Evolutionary conservation across 2,797 vertebrate genomes (phyloP).

Genomic region (Chelonia mydas): DNA sequence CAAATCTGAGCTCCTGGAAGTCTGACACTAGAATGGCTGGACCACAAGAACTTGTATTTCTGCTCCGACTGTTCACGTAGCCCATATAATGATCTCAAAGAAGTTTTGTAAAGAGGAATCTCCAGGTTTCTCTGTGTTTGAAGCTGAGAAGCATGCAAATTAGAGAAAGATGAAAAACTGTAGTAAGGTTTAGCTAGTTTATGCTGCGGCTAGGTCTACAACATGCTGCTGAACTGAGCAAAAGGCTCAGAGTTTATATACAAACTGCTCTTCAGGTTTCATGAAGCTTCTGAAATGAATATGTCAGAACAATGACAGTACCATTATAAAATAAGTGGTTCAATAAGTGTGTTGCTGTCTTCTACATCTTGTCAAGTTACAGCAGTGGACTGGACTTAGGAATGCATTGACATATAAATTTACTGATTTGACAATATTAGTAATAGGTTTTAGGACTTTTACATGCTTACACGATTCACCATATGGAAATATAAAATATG

Average conservation of each 20-base stretch:
- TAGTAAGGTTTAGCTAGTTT: not conserved
- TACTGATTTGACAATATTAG: not conserved
- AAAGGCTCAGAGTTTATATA: not conserved
- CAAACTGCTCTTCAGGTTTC: not conserved
- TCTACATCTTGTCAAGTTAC: not conserved
- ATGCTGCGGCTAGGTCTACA: not conserved
- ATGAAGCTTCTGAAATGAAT: not conserved
- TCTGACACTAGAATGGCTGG: not conserved
- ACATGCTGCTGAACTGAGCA: not conserved
- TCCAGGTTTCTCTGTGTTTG: not conserved
- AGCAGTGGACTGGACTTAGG: not conserved
- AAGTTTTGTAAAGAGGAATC: not conserved
- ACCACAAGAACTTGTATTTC: not conserved
- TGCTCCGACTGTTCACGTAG: not conserved
- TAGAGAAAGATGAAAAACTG: not conserved
- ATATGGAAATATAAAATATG: not conserved
- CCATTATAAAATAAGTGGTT: not conserved
- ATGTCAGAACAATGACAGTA: not conserved
- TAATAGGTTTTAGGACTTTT: not conserved
- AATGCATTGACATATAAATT: not conserved
- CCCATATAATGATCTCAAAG: not conserved
- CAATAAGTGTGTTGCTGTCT: not conserved
- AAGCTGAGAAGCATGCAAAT: not conserved
- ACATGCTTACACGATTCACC: not conserved
- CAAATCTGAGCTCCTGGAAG: not conserved